Percentiles rank a stretch among this genome's conserved stretches.
Conservation (phyloP, 2,888 invertebrate species). For the Ellobium chinense region DNA sequence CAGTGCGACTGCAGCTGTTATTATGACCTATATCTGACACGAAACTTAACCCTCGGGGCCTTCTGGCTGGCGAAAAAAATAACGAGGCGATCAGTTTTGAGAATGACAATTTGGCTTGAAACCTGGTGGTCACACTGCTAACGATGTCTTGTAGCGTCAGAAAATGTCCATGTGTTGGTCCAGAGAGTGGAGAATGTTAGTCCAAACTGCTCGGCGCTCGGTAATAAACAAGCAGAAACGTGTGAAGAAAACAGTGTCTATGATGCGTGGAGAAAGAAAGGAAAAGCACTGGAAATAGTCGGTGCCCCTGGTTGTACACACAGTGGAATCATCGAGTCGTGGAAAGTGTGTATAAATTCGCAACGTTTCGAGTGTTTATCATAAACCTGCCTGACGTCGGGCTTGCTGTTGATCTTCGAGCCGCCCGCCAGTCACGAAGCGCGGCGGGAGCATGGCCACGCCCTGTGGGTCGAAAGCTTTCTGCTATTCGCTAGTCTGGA, state of each 20-base stretch:
- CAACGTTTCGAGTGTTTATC: constrained; percentile 30
- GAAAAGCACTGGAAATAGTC: constrained; percentile 1
- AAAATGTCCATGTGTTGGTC: background rate
- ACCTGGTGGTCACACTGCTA: background rate
- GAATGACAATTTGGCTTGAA: background rate
- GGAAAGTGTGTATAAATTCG: constrained; percentile 25
- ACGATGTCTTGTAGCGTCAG: background rate
- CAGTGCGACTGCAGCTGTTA: background rate
- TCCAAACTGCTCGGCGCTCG: background rate
- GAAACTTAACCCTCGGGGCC: background rate
- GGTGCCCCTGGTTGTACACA: background rate
- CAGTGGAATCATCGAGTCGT: constrained; percentile 12
- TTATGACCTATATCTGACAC: background rate
- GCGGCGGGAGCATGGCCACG: background rate
- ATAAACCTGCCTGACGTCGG: constrained; percentile 14
- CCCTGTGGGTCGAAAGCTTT: background rate
- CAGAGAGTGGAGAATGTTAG: background rate
- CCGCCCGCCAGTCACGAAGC: constrained; percentile 12
- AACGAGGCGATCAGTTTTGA: background rate
- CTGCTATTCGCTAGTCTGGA: background rate
- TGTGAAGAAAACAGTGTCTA: constrained; percentile 11
- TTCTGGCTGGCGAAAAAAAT: background rate
- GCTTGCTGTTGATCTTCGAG: background rate
- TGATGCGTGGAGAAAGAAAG: background rate
- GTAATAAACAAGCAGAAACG: background rate